A percentile compares a stretch with the other conserved stretches of the same genome.
Conservation (phyloP, 2,113 vertebrate genomes). For the Argyrosomus japonicus region DNA sequence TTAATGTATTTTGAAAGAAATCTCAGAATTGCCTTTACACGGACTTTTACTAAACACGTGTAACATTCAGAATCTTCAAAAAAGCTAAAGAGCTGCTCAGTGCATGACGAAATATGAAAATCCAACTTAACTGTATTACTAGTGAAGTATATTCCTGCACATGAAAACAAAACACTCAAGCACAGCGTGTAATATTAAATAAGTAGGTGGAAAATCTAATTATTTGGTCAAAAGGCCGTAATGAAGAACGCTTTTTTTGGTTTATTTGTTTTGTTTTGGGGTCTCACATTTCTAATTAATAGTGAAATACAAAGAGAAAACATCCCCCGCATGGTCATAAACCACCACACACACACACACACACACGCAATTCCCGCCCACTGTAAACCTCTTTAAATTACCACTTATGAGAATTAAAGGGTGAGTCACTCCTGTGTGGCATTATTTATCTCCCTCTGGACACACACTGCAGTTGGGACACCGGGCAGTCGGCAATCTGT, state of each 20-base stretch:
- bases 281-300: slow-evolving; percentile 28
- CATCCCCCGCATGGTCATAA: slow-evolving; percentile 13
- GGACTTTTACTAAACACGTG: slow-evolving; percentile 43
- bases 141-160: slow-evolving; percentile 7
- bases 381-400: slow-evolving; percentile 56
- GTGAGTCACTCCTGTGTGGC: slow-evolving; percentile 67
- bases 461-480: slow-evolving; percentile 37
- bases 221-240: not conserved
- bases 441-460: slow-evolving; percentile 59
- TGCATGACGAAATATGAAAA: slow-evolving; percentile 1
- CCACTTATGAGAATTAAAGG: slow-evolving; percentile 60
- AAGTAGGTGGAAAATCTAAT: slow-evolving; percentile 15
- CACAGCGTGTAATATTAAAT: slow-evolving; percentile 5
- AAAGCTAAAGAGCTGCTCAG: not conserved
- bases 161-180: slow-evolving; percentile 31
- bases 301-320: slow-evolving; percentile 7
- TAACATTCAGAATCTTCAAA: slow-evolving; percentile 30
- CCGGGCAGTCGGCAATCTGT: not conserved
- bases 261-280: not conserved
- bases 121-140: slow-evolving; percentile 1
- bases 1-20: too few species aligned
- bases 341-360: not conserved
- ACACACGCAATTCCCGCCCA: slow-evolving; percentile 34
- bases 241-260: not conserved
- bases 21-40: too few species aligned